A percentile compares a stretch with the other conserved stretches of the same genome.
These are phyloP conservation scores for Aurelia coerulea DNA, from an alignment of 30 jellyfish, hydroid and myxozoan genomes.

Conservation along the genomic window DNA sequence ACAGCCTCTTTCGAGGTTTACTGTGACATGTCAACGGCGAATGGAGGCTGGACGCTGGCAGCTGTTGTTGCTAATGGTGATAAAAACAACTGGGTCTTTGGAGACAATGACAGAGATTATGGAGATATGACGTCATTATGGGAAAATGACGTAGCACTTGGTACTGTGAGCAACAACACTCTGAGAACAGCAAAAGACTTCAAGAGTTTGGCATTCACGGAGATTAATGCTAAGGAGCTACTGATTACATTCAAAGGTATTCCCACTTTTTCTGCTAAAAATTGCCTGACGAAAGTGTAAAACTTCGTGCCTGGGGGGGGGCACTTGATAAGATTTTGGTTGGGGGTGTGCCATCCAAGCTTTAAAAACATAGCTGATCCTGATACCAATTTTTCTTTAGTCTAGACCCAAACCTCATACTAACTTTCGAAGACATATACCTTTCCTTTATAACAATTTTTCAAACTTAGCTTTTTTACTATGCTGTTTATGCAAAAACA, in stretches of 20 bases:
- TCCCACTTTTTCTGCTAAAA: too few relatives aligned
- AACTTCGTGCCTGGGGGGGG: too few relatives aligned
- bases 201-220: constrained; percentile 55
- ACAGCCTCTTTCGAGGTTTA: constrained; percentile 32
- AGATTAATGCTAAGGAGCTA: constrained; percentile 35
- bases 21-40: constrained; percentile 70
- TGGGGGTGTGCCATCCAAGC: too few relatives aligned
- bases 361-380: too few relatives aligned
- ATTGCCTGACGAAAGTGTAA: neutral
- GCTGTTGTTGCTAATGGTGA: constrained; percentile 81
- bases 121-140: constrained; percentile 60
- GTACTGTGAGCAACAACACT: constrained; percentile 7
- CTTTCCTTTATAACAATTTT: too few relatives aligned
- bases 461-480: too few relatives aligned
- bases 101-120: constrained; percentile 56
- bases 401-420: too few relatives aligned
- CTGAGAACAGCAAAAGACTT: constrained; percentile 30
- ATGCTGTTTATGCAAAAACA: too few relatives aligned
- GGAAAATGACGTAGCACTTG: constrained; percentile 59
- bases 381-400: too few relatives aligned
- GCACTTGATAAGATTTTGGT: too few relatives aligned
- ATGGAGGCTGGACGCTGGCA: constrained; percentile 80
- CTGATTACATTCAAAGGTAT: constrained; percentile 63
- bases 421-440: too few relatives aligned
- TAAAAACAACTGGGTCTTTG: constrained; percentile 48